Evolutionary conservation across 2,113 vertebrate genomes (phyloP).

Genomic region (Elephas maximus): DNA sequence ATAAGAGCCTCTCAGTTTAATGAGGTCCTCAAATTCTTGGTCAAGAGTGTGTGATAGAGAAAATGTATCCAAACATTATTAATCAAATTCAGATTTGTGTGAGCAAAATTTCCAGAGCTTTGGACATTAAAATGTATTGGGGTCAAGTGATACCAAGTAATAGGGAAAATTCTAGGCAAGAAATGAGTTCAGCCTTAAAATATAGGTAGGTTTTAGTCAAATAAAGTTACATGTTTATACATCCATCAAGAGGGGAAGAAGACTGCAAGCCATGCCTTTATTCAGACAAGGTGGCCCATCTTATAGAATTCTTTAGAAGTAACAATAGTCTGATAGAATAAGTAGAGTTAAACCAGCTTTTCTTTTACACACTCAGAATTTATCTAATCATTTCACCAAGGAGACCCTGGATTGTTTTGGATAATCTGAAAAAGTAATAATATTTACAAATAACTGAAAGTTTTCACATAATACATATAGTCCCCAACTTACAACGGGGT

Average conservation of each 20-base stretch:
- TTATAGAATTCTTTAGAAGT: background rate
- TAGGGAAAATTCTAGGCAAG: background rate
- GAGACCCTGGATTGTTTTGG: background rate
- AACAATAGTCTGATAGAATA: background rate
- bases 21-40: background rate
- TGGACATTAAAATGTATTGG: background rate
- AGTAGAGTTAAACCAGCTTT: slow-evolving; percentile 13
- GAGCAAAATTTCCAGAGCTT: background rate
- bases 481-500: too few relatives aligned
- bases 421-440: background rate
- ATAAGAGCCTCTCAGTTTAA: background rate
- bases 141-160: background rate
- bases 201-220: background rate
- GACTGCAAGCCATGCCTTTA: background rate
- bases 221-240: background rate
- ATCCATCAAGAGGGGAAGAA: background rate
- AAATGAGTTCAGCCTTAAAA: background rate
- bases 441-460: background rate
- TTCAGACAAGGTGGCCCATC: background rate
- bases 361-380: background rate
- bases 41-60: background rate
- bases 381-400: background rate
- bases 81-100: background rate
- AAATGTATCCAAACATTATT: background rate
- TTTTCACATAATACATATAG: background rate